Conservation (phyloP, 92 coral and sea anemone species). For the Micromussa lordhowensis region DNA sequence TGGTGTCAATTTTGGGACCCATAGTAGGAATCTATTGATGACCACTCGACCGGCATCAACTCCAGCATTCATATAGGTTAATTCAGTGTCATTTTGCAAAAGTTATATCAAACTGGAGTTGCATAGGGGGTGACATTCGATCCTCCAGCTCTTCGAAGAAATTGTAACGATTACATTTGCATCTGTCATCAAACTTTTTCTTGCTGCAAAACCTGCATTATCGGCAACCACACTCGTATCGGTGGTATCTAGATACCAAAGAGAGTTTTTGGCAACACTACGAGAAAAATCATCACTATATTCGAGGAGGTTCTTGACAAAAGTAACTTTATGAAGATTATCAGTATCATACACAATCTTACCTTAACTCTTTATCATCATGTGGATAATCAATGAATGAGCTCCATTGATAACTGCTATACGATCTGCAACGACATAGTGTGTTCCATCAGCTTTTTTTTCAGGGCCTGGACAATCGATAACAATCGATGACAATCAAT, state of each 20-base stretch:
- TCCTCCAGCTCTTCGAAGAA: constrained; percentile 38
- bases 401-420: no score
- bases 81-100: constrained; percentile 11
- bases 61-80: neutral
- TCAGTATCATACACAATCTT: no score
- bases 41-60: constrained; percentile 29
- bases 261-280: no score
- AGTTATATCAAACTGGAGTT: neutral
- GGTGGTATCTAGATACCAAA: no score
- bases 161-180: constrained; percentile 18
- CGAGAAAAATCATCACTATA: no score
- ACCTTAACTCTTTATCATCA: no score
- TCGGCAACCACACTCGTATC: no score
- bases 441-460: neutral
- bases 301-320: no score
- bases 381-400: no score
- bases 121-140: constrained; percentile 14
- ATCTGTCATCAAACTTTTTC: neutral
- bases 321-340: no score
- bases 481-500: no score
- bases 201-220: neutral
- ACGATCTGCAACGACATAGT: neutral
- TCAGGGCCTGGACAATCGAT: no score
- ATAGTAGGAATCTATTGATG: neutral
- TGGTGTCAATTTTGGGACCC: neutral